Percentiles rank a stretch among this genome's conserved stretches.
phyloP scores from a whole-genome alignment of 2,113 vertebrate species.

The Setophaga petechia region DNA sequence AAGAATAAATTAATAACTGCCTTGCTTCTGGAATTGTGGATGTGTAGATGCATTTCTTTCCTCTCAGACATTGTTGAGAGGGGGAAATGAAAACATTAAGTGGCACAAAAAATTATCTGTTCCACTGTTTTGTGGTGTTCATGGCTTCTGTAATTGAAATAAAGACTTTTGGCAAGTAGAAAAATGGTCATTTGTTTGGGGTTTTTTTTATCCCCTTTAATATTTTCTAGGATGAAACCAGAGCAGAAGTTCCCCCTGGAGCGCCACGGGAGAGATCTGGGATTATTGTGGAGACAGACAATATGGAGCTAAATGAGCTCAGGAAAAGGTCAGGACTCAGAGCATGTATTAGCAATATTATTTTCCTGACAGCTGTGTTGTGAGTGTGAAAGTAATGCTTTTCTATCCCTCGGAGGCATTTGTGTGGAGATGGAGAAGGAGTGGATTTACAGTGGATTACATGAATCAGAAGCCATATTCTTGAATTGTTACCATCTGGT shows the following conservation, averaged over 20 bases:
- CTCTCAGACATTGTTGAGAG: not conserved
- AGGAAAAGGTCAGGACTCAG: conserved; percentile 76
- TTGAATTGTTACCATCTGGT: not conserved
- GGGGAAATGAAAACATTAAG: not conserved
- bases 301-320: conserved; percentile 75
- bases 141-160: not conserved
- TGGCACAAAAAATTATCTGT: not conserved
- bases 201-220: not conserved
- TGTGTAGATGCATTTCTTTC: not conserved
- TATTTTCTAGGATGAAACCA: conserved; percentile 72
- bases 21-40: not conserved
- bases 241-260: conserved; percentile 83
- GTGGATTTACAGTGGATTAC: not conserved
- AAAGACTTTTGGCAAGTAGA: not conserved
- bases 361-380: not conserved
- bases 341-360: not conserved
- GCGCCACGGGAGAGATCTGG: conserved; percentile 83
- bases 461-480: not conserved
- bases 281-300: conserved; percentile 66
- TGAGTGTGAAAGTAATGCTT: not conserved
- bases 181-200: not conserved
- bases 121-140: not conserved
- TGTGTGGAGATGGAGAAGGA: not conserved
- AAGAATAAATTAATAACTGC: not conserved
- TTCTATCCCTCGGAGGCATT: not conserved